These are phyloP conservation scores for Folsomia candida DNA, from an alignment of 2,888 invertebrate genomes.

Conservation along the genomic window DNA sequence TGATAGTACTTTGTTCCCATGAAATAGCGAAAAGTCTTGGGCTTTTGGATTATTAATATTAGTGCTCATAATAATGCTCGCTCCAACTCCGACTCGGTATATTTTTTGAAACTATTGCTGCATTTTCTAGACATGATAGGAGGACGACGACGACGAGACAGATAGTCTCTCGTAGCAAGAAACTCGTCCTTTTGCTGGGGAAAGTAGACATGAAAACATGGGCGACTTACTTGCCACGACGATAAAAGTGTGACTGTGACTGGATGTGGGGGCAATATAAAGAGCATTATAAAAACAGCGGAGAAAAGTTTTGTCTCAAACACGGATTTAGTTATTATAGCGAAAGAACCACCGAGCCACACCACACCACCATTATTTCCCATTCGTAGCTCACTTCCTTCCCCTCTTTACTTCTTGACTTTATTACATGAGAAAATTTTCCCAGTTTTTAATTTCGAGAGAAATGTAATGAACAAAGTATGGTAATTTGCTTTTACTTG, in stretches of 20 bases:
- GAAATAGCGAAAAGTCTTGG: slow-evolving; percentile 3
- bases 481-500: slow-evolving; percentile 45
- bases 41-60: slow-evolving; percentile 7
- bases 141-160: too few relatives aligned
- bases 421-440: slow-evolving; percentile 30
- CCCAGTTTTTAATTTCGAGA: slow-evolving; percentile 46
- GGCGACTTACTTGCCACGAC: background rate
- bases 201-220: background rate
- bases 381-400: slow-evolving; percentile 10
- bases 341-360: background rate
- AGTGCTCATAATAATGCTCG: slow-evolving; percentile 3
- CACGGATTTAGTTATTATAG: background rate
- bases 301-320: slow-evolving; percentile 2
- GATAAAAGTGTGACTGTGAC: background rate
- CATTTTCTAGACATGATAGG: too few relatives aligned
- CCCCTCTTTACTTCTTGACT: slow-evolving; percentile 5
- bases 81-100: background rate
- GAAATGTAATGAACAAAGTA: slow-evolving; percentile 48
- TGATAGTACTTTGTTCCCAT: slow-evolving; percentile 6
- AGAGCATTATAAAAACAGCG: slow-evolving; percentile 5
- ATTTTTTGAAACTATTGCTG: background rate
- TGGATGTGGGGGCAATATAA: background rate
- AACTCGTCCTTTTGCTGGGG: background rate
- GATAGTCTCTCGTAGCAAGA: background rate
- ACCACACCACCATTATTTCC: slow-evolving; percentile 12